Evolutionary conservation across 1,140 invertebrate genomes (phyloP).

Genomic region (Lineus longissimus): DNA sequence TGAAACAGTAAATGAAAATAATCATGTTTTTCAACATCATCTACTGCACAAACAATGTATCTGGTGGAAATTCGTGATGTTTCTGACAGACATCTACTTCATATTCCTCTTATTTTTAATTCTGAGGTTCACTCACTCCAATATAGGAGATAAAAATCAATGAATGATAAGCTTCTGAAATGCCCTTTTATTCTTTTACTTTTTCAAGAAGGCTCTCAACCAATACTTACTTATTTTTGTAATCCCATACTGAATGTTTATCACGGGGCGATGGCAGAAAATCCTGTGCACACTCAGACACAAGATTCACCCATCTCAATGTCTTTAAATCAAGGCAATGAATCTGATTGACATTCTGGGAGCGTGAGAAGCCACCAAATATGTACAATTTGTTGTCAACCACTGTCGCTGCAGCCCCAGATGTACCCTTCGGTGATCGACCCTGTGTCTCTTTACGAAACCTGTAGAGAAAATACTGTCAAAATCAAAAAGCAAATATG

Average conservation of each 20-base stretch:
- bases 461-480: constrained; percentile 20
- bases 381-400: constrained; percentile 49
- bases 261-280: constrained; percentile 48
- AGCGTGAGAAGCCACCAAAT: constrained; percentile 49
- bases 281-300: constrained; percentile 17
- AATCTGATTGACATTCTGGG: constrained; percentile 42
- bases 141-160: too few species aligned
- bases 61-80: too few species aligned
- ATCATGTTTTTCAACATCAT: too few species aligned
- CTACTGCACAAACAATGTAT: too few species aligned
- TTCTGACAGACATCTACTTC: too few species aligned
- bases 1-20: constrained; percentile 30
- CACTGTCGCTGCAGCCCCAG: constrained; percentile 48
- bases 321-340: constrained; percentile 45
- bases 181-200: too few species aligned
- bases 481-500: constrained; percentile 6
- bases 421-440: constrained; percentile 41
- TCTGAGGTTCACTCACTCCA: too few species aligned
- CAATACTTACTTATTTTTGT: constrained; percentile 49
- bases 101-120: too few species aligned
- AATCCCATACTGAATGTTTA: constrained; percentile 52
- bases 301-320: constrained; percentile 39
- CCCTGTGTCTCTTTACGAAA: constrained; percentile 19
- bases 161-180: too few species aligned
- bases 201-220: too few species aligned